Percentiles rank a stretch among this genome's conserved stretches.
Evolutionary conservation across 1,140 invertebrate species (phyloP).

Genomic region (Papilio aristodemus): DNA sequence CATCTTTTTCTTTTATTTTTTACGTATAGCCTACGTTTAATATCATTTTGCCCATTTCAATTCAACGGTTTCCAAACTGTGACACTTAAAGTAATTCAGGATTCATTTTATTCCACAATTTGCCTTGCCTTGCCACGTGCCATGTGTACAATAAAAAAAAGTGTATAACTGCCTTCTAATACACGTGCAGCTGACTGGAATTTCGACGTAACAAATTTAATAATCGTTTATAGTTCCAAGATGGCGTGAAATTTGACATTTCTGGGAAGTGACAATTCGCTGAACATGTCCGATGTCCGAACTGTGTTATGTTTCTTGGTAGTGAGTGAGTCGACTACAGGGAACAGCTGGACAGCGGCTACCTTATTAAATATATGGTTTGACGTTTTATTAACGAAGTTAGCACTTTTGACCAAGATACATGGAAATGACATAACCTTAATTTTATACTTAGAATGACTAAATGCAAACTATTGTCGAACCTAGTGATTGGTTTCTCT

Average conservation of each 20-base stretch:
- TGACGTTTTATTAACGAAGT: conserved; percentile 1
- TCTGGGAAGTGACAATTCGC: conserved; percentile 11
- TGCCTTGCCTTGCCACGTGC: too few relatives aligned
- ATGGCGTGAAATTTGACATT: conserved; percentile 29
- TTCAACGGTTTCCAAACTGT: too few relatives aligned
- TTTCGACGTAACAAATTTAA: conserved; percentile 6
- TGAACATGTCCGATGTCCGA: conserved; percentile 19
- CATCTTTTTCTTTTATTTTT: too few relatives aligned
- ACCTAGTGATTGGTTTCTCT: neutral
- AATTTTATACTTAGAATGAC: neutral
- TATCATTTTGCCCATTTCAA: too few relatives aligned
- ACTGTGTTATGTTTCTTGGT: conserved; percentile 18
- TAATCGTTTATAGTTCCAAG: conserved; percentile 28
- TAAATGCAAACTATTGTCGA: neutral
- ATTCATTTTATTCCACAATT: too few relatives aligned
- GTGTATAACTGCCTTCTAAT: neutral
- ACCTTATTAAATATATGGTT: conserved; percentile 1
- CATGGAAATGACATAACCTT: neutral
- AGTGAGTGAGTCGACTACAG: conserved; percentile 20
- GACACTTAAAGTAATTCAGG: too few relatives aligned
- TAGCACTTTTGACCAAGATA: neutral
- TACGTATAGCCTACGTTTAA: too few relatives aligned
- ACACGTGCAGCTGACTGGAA: neutral
- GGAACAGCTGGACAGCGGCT: conserved; percentile 5
- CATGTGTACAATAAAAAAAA: too few relatives aligned